Percentiles rank a stretch among this genome's conserved stretches.
Conservation (phyloP, 2,888 invertebrate species). For the Sipunculus nudus region DNA sequence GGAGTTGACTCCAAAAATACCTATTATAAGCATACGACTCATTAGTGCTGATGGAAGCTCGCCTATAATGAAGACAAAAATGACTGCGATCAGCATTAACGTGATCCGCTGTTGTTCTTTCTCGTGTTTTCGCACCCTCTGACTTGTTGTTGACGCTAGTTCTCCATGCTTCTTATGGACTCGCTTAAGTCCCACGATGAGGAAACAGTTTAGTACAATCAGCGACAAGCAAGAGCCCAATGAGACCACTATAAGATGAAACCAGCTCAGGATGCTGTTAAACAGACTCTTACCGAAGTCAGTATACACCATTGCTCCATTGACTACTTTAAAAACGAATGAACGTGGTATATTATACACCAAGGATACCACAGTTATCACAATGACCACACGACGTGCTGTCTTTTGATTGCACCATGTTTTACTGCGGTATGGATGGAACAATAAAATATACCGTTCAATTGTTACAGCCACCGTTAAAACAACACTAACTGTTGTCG, state of each 20-base stretch:
- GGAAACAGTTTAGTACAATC: conserved; percentile 32
- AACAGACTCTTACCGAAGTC: conserved; percentile 17
- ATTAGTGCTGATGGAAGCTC: conserved; percentile 30
- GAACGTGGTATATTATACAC: conserved; percentile 29
- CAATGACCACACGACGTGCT: conserved; percentile 11
- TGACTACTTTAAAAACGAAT: conserved; percentile 23
- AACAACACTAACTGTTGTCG: conserved; percentile 29
- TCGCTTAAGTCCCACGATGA: conserved; percentile 24
- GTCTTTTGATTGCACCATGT: conserved; percentile 17
- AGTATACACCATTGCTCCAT: conserved; percentile 20
- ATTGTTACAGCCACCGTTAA: conserved; percentile 31
- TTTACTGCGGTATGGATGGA: conserved; percentile 22
- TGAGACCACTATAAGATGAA: conserved; percentile 21
- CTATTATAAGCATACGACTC: conserved; percentile 20
- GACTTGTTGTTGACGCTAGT: background rate
- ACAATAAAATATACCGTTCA: conserved; percentile 33
- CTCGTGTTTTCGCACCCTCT: background rate
- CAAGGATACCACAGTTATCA: conserved; percentile 13
- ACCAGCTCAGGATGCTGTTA: conserved; percentile 23
- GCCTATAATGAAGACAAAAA: conserved; percentile 33
- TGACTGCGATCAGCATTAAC: conserved; percentile 26
- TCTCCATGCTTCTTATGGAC: background rate
- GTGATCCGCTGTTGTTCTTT: conserved; percentile 22
- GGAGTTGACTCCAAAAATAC: conserved; percentile 12
- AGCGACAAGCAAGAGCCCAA: conserved; percentile 10